A percentile compares a stretch with the other conserved stretches of the same genome.
Evolutionary conservation across 2,113 vertebrate genomes (phyloP).

Genomic region (Beaufortia kweichowensis): DNA sequence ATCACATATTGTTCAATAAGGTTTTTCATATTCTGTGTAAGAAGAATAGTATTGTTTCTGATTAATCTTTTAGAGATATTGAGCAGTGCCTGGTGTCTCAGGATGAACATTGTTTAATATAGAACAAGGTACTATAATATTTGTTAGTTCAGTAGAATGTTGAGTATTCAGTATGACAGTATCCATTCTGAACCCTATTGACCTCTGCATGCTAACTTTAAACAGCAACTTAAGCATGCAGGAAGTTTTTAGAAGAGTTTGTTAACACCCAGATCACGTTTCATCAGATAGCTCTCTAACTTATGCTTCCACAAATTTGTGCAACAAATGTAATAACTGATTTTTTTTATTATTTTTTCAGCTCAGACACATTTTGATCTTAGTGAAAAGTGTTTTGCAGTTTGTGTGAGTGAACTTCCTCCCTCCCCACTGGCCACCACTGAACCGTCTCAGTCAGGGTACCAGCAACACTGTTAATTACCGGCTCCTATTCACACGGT

Average conservation of each 20-base stretch:
- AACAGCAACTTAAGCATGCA: background rate
- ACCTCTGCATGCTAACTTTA: background rate
- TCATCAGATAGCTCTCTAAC: background rate
- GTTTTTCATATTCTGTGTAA: no score
- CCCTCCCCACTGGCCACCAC: constrained; percentile 60
- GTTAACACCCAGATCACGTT: constrained; percentile 5
- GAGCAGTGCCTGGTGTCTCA: no score
- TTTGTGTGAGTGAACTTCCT: constrained; percentile 62
- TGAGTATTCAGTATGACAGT: no score
- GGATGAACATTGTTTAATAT: no score
- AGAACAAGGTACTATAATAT: no score
- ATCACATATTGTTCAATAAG: no score
- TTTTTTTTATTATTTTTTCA: constrained; percentile 12
- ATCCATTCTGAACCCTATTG: background rate
- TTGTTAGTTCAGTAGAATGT: no score
- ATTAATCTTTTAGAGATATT: no score
- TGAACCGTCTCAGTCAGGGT: constrained; percentile 75
- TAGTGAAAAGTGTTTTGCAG: constrained; percentile 59
- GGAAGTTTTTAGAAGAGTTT: background rate
- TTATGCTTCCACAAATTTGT: background rate
- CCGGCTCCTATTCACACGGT: constrained; percentile 66
- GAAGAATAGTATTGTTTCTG: no score
- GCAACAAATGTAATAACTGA: constrained; percentile 13
- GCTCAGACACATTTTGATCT: constrained; percentile 53
- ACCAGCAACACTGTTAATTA: constrained; percentile 74